phyloP scores from a whole-genome alignment of 2,113 vertebrate species.

The Panthera uncia region DNA sequence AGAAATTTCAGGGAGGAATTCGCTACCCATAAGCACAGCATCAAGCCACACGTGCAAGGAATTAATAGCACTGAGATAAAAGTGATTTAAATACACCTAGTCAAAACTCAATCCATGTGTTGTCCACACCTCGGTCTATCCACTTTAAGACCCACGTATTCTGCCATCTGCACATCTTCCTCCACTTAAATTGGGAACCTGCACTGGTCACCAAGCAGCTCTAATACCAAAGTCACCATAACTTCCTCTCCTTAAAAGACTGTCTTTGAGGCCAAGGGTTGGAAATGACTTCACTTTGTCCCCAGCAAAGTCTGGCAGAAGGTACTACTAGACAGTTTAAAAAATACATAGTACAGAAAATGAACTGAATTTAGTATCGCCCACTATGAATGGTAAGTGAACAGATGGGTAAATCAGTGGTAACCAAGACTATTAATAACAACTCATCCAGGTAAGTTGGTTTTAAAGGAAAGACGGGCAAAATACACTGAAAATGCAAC shows the following conservation, averaged over 20 bases:
- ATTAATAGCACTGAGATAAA: conserved; percentile 51
- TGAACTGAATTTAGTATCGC: background rate
- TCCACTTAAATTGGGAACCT: background rate
- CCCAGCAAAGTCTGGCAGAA: background rate
- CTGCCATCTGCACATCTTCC: background rate
- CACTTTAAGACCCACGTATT: background rate
- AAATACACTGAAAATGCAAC: background rate
- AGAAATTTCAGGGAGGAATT: conserved; percentile 44
- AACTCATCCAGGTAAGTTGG: background rate
- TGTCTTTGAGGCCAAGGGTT: background rate
- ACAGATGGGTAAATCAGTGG: background rate
- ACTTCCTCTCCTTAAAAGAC: background rate
- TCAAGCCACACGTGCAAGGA: conserved; percentile 51
- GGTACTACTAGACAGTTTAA: background rate
- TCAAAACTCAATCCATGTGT: background rate
- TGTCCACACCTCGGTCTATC: background rate
- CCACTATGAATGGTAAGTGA: background rate
- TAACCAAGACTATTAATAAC: conserved; percentile 16
- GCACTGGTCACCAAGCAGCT: background rate
- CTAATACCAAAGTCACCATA: background rate
- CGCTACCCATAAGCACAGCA: conserved; percentile 21
- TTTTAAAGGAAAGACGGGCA: background rate
- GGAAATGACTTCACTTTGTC: background rate
- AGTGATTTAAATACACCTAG: background rate
- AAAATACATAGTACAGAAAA: background rate